Evolutionary conservation across 2,888 invertebrate species (phyloP).

Genomic region (Hololepta plana): DNA sequence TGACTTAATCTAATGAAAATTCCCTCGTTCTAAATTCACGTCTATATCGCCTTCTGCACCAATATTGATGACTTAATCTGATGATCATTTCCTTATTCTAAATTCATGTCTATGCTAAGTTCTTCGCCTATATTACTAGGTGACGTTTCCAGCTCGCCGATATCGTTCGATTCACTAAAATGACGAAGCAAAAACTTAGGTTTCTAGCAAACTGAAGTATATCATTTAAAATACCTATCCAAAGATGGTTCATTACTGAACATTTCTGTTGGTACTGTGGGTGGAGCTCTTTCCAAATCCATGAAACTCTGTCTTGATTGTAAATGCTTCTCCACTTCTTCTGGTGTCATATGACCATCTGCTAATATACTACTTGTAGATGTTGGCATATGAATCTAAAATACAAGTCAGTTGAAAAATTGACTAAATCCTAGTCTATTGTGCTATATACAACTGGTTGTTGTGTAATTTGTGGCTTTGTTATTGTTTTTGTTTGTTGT

Average conservation of each 20-base stretch:
- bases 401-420: too few relatives aligned
- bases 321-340: slow-evolving; percentile 77
- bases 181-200: slow-evolving; percentile 11
- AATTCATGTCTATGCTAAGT: slow-evolving; percentile 47
- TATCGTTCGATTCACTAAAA: slow-evolving; percentile 67
- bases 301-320: slow-evolving; percentile 67
- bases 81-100: slow-evolving; percentile 18
- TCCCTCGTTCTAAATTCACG: too few relatives aligned
- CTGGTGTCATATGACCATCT: slow-evolving; percentile 78
- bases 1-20: too few relatives aligned
- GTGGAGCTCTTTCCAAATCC: slow-evolving; percentile 71
- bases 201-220: slow-evolving; percentile 1
- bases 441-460: too few relatives aligned
- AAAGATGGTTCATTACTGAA: slow-evolving; percentile 86
- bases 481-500: too few relatives aligned
- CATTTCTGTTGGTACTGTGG: slow-evolving; percentile 84
- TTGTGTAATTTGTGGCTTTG: slow-evolving; percentile 20
- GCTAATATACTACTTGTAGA: slow-evolving; percentile 29
- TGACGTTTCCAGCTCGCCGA: slow-evolving; percentile 58
- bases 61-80: too few relatives aligned
- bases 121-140: slow-evolving; percentile 69
- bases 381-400: slow-evolving; percentile 33
- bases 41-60: too few relatives aligned
- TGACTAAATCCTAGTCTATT: too few relatives aligned
- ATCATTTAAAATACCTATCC: slow-evolving; percentile 41